Evolutionary conservation across 2,797 vertebrate genomes (phyloP), one percentile per base, ranked within the genome.

Genomic region (Neomorphus geoffroyi): DNA sequence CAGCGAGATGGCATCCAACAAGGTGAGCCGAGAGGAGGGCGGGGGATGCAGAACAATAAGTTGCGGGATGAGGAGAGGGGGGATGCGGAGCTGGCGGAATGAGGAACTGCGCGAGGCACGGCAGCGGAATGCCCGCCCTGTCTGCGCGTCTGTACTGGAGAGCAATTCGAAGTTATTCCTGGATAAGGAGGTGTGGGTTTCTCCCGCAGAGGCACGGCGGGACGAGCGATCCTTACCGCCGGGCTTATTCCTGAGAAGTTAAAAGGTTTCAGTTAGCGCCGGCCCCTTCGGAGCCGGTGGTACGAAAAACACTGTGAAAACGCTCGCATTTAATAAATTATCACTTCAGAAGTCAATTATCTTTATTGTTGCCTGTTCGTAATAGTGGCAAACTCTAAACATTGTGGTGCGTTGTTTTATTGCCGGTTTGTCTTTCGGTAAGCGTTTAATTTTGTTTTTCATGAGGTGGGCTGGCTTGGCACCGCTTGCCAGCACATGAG

Each of bases 1-100:
- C 98, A 99, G 99, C 27, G 99, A 99, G 98, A 99, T 99, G 99
- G 99, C 99, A 90, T 99, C 99, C 39, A 99, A 99, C 96, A 99
- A 99, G 99, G 99, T 99, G 98, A 97, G 98, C 51, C 5, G 69
- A 26, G 85, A 64, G n/a, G 4, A 53, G 37, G 37, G 13, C n/a
- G n/a, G n/a, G n/a, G n/a, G n/a, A n/a, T n/a, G n/a, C n/a, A n/a
- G n/a, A n/a, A n/a, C n/a, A n/a, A n/a, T n/a, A n/a, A n/a, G n/a
- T n/a, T n/a, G n/a, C n/a, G 57, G 56, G 56, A 33, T 58, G 33
- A 33, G 60, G 46, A 48, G 46, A 21, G 24, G 51, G 50, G 64
- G 13, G 56, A 27, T 18, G 45, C n/a, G 45, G 45, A 18, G 45
- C 45, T n/a, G n/a, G n/a, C 43, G 62, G 12, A 41, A 32, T 22